Evolutionary conservation across 2,113 vertebrate genomes (phyloP), one percentile per base, ranked within the genome.

Genomic region (Gracilinanus agilis): DNA sequence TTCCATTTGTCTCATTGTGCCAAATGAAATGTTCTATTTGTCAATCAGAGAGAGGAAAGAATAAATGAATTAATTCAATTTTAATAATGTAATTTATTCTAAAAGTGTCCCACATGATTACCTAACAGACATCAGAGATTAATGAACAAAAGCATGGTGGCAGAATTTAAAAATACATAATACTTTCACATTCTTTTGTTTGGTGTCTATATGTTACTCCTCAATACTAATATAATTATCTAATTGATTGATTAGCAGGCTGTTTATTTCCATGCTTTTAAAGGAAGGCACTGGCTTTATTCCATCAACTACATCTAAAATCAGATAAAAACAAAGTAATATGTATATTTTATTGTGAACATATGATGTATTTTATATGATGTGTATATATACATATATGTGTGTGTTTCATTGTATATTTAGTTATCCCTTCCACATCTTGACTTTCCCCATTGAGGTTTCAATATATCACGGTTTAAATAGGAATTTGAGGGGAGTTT

Each of bases 111-210:
- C 75, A 88, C 7, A 56, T 75, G n/a, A 91, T 92, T 91, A 95
- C 25, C 27, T 92, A 53, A 23, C 13, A 95, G 29, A 90, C 11
- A 24, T 54, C 27, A 96, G 11, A 44, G 34, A 91, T 93, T 92
- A 90, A 54, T 96, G 91, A 92, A 55, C 40, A 92, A 95, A 94
- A 44, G 54, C 49, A 95, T n/a, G 1, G 53, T 53, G 16, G 56
- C 21, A 95, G 16, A 90, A 13, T 55, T 92, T 91, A 90, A 54
- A 88, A 56, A 23, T 75, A 94, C 10, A 53, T 11, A 89, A 49
- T 88, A 21, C 13, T 58, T 92, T 95, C 10, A 54, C 55, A 29
- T 25, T 21, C 24, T 53, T 90, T 90, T 90, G 44, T 90, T 90
- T 90, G 4, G 44, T 90, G 25, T 12, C 4, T 5, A 40, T 6